phyloP scores from a whole-genome alignment of 2,888 invertebrate species.

The Cephus spinipes region DNA sequence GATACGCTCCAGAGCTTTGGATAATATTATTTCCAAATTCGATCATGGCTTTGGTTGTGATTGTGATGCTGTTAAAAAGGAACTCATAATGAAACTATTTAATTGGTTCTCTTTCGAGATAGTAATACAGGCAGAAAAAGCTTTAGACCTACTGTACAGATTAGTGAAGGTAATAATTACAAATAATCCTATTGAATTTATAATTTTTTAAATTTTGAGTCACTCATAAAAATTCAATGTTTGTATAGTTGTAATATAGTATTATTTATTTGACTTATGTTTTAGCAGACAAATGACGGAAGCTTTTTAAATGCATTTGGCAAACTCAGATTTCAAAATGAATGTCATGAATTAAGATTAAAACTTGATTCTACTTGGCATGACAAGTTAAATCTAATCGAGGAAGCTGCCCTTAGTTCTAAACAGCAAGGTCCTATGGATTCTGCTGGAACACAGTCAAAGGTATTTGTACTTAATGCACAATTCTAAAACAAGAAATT shows the following conservation, averaged over 20 bases:
- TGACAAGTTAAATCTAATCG: constrained; percentile 47
- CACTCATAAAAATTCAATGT: constrained; percentile 14
- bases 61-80: constrained; percentile 72
- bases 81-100: constrained; percentile 72
- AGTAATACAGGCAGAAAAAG: constrained; percentile 70
- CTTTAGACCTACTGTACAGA: constrained; percentile 70
- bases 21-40: constrained; percentile 73
- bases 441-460: not conserved
- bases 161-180: constrained; percentile 69
- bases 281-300: constrained; percentile 37
- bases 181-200: not conserved
- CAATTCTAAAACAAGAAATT: not conserved
- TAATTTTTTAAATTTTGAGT: not conserved
- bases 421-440: constrained; percentile 1
- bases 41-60: constrained; percentile 73
- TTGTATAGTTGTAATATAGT: constrained; percentile 19
- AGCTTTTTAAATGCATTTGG: constrained; percentile 49
- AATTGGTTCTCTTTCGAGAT: constrained; percentile 74
- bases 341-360: constrained; percentile 41
- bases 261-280: constrained; percentile 21
- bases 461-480: not conserved
- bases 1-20: constrained; percentile 71
- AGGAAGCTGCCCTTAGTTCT: constrained; percentile 36
- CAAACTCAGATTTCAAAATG: constrained; percentile 47
- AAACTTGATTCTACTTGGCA: constrained; percentile 44